Evolutionary conservation across 2,113 vertebrate genomes (phyloP).

Genomic region (Nannospalax galili): DNA sequence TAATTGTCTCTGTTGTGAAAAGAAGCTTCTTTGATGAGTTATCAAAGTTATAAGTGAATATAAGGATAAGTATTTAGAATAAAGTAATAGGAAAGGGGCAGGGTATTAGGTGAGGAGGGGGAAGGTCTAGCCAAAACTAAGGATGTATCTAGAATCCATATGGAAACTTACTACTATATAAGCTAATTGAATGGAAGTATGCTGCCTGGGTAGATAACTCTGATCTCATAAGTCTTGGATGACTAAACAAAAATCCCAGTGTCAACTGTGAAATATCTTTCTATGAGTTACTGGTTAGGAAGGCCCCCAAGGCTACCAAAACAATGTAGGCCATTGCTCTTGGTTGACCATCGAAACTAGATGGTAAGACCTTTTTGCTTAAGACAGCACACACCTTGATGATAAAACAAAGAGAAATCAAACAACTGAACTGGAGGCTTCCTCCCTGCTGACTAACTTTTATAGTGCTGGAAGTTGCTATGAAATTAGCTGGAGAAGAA

Average conservation of each 20-base stretch:
- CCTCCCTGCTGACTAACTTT: background rate
- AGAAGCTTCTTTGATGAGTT: no score
- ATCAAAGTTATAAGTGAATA: no score
- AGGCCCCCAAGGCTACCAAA: background rate
- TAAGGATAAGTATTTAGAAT: no score
- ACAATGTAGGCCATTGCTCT: background rate
- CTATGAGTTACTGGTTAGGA: background rate
- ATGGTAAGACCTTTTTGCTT: background rate
- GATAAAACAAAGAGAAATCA: background rate
- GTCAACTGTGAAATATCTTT: background rate
- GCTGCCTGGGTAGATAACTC: background rate
- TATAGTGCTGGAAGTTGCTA: background rate
- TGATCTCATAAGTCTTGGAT: background rate
- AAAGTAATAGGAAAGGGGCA: background rate
- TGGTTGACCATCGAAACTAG: background rate
- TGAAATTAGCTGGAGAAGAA: background rate
- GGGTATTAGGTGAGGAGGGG: background rate
- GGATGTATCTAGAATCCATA: background rate
- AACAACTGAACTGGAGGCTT: background rate
- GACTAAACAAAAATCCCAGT: background rate
- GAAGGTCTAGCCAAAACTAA: background rate
- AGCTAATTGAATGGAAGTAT: background rate
- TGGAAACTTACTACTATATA: background rate
- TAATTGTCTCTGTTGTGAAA: no score
- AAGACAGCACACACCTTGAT: background rate